Conservation (phyloP, 1,140 invertebrate species). For the Platorchestia sp. region DNA sequence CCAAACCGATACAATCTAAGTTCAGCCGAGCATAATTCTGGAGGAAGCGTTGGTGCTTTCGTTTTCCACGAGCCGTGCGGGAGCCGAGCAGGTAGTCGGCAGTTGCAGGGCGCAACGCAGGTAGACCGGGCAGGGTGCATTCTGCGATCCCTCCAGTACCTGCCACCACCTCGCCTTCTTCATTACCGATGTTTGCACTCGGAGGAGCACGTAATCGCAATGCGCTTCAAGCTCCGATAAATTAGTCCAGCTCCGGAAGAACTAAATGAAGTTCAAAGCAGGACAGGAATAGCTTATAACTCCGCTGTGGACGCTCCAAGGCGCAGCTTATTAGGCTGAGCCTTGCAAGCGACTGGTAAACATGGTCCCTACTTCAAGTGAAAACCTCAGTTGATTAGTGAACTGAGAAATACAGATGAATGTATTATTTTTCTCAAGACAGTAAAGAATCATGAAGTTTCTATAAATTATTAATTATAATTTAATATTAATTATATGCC, state of each 20-base stretch:
- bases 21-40: not conserved
- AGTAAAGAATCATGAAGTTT: no score
- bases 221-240: not conserved
- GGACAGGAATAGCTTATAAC: not conserved
- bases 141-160: not conserved
- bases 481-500: no score
- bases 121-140: not conserved
- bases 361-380: not conserved
- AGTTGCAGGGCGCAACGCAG: not conserved
- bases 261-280: conserved; percentile 24
- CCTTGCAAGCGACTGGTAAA: not conserved
- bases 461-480: no score
- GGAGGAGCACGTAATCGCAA: conserved; percentile 24
- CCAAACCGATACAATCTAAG: not conserved
- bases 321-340: not conserved
- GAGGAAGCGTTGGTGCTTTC: not conserved
- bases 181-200: conserved; percentile 44
- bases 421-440: no score
- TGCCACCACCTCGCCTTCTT: not conserved
- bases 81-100: not conserved
- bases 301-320: not conserved
- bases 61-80: not conserved
- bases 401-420: not conserved
- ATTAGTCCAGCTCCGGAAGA: conserved; percentile 19
- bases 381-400: not conserved